Evolutionary conservation across 1,140 invertebrate species (phyloP).

Genomic region (Ectropis grisescens): DNA sequence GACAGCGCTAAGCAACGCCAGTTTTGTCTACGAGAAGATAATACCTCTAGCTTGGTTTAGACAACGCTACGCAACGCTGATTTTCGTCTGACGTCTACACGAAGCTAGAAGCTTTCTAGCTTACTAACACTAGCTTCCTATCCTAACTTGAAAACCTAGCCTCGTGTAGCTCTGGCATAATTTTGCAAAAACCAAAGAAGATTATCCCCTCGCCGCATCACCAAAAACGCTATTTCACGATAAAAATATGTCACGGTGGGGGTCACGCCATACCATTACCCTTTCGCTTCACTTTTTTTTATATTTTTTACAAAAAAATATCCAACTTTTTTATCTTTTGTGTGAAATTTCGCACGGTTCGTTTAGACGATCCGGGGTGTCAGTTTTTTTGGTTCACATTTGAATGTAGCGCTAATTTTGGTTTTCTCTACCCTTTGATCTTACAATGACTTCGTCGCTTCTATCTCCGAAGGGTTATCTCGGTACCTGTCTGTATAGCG

Average conservation of each 20-base stretch:
- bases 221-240: conserved; percentile 14
- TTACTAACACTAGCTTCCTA: too few relatives aligned
- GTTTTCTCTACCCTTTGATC: conserved; percentile 36
- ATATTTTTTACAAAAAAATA: conserved; percentile 18
- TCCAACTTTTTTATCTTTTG: conserved; percentile 26
- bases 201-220: too few relatives aligned
- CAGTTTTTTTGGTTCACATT: conserved; percentile 38
- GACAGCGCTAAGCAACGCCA: too few relatives aligned
- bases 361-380: conserved; percentile 39
- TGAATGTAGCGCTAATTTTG: conserved; percentile 61
- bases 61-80: too few relatives aligned
- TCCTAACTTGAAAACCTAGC: too few relatives aligned
- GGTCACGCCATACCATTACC: conserved; percentile 35
- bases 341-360: conserved; percentile 61
- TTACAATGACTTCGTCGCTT: conserved; percentile 26
- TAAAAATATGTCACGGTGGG: conserved; percentile 26
- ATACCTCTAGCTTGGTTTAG: too few relatives aligned
- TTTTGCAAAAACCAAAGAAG: too few relatives aligned
- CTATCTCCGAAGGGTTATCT: conserved; percentile 36
- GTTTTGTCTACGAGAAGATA: too few relatives aligned
- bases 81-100: too few relatives aligned
- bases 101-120: too few relatives aligned
- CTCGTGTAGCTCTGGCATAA: too few relatives aligned
- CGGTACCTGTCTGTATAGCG: conserved; percentile 37
- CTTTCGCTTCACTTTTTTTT: conserved; percentile 37